Evolutionary conservation across 2,113 vertebrate species (phyloP).

Genomic region (Bubalus kerabau): DNA sequence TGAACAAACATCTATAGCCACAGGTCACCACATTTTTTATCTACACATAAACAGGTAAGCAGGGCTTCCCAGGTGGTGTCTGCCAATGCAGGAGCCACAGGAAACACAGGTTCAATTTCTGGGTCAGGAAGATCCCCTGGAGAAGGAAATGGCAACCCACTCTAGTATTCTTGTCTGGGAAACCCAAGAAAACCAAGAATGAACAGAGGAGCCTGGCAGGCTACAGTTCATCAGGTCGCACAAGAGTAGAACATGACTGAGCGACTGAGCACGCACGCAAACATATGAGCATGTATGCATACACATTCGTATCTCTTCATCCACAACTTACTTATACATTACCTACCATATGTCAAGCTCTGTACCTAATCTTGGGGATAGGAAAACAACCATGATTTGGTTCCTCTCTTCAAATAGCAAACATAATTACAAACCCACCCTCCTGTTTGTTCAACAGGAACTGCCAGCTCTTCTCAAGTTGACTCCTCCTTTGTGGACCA

Average conservation of each 20-base stretch:
- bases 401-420: not conserved
- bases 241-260: not conserved
- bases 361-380: not conserved
- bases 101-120: not conserved
- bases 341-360: not conserved
- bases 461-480: not conserved
- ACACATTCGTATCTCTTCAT: not conserved
- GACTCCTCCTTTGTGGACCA: not conserved
- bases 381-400: not conserved
- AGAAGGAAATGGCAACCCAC: not conserved
- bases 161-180: not conserved
- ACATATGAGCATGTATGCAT: fast-evolving
- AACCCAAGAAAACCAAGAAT: not conserved
- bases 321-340: not conserved
- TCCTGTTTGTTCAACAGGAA: not conserved
- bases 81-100: not conserved
- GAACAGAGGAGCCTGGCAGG: not conserved
- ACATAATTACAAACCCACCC: not conserved
- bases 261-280: fast-evolving
- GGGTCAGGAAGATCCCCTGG: not conserved
- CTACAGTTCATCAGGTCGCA: not conserved
- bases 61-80: not conserved
- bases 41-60: too few species aligned
- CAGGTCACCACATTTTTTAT: not conserved
- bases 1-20: not conserved